Conservation (phyloP, 2,888 invertebrate species). For the Cheilosia vernalis region DNA sequence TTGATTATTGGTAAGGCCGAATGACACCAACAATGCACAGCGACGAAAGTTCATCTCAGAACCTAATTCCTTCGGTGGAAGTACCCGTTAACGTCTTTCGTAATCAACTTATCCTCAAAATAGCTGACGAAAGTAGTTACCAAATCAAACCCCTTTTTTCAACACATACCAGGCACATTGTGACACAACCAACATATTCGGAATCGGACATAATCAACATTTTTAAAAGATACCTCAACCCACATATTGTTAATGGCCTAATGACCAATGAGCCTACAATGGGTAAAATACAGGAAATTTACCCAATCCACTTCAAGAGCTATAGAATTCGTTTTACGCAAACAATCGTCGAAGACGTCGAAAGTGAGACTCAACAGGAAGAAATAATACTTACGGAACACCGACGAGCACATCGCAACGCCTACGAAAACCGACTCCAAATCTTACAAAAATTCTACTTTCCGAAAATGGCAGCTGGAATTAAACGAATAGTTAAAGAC, state of each 20-base stretch:
- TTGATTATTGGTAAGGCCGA: no score
- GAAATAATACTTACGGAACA: slow-evolving; percentile 41
- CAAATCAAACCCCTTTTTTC: slow-evolving; percentile 1
- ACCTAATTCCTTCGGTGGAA: slow-evolving; percentile 41
- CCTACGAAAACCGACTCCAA: slow-evolving; percentile 55
- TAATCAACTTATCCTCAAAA: slow-evolving; percentile 46
- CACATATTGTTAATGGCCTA: slow-evolving; percentile 41
- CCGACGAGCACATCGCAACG: slow-evolving; percentile 57
- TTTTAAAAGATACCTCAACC: slow-evolving; percentile 51
- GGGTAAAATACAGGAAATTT: slow-evolving; percentile 54
- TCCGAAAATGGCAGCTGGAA: slow-evolving; percentile 54
- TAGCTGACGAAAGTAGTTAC: slow-evolving; percentile 4
- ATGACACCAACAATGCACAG: slow-evolving; percentile 32
- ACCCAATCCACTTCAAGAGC: slow-evolving; percentile 35
- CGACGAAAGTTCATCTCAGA: slow-evolving; percentile 37
- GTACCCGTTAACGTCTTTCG: slow-evolving; percentile 37
- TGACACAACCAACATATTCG: slow-evolving; percentile 16
- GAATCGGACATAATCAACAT: slow-evolving; percentile 31
- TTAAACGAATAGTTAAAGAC: slow-evolving; percentile 46
- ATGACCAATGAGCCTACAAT: slow-evolving; percentile 43
- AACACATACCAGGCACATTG: slow-evolving; percentile 19
- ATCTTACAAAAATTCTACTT: slow-evolving; percentile 61
- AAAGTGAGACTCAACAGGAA: slow-evolving; percentile 17
- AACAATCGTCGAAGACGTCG: neutral
- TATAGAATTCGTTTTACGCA: slow-evolving; percentile 47